Evolutionary conservation across 2,113 vertebrate species (phyloP).

Genomic region (Toxotes jaculatrix): DNA sequence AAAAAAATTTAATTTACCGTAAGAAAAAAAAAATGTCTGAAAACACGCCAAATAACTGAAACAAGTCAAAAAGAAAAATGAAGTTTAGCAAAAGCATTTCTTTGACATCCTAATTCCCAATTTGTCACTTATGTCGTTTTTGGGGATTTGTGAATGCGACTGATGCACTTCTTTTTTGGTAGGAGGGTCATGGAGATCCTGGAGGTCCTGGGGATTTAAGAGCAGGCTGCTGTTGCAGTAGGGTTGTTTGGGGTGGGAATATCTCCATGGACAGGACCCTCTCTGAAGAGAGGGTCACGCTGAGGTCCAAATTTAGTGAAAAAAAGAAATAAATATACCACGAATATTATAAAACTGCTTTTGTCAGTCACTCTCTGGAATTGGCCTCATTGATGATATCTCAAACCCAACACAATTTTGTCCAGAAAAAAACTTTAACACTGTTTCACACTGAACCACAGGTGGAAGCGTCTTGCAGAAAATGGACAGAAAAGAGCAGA

Average conservation of each 20-base stretch:
- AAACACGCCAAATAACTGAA: no score
- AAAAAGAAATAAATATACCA: background rate
- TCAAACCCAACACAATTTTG: slow-evolving; percentile 1
- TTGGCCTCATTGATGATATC: slow-evolving; percentile 9
- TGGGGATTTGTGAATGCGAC: background rate
- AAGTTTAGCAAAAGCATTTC: no score
- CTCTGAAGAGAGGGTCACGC: no score
- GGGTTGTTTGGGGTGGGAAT: background rate
- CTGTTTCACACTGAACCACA: background rate
- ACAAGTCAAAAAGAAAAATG: no score
- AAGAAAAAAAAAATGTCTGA: no score
- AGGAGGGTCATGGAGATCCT: background rate
- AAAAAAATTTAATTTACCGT: no score
- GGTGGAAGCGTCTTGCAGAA: slow-evolving; percentile 19
- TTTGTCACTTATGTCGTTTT: background rate
- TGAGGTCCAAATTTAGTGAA: no score
- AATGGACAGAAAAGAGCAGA: slow-evolving; percentile 36
- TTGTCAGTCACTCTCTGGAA: background rate
- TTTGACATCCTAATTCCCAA: background rate
- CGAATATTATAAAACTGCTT: background rate
- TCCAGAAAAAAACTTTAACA: slow-evolving; percentile 1
- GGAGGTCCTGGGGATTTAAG: background rate
- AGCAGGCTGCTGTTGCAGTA: background rate
- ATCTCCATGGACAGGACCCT: background rate
- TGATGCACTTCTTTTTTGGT: no score